These are phyloP conservation scores for Liasis olivaceus DNA, from an alignment of 2,797 vertebrate species.

Conservation along the genomic window DNA sequence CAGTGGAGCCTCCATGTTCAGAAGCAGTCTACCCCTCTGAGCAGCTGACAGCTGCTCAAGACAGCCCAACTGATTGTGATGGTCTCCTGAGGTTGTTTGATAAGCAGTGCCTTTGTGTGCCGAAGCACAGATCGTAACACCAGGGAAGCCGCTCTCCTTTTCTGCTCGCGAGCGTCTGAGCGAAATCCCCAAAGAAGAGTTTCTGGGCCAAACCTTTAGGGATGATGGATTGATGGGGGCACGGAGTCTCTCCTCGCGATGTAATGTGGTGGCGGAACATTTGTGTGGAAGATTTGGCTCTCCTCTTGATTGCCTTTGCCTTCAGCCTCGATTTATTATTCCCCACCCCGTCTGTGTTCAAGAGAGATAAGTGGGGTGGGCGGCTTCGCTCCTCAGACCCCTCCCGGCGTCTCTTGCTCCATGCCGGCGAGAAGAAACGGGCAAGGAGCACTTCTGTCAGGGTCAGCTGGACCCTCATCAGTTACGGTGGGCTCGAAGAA, in stretches of 20 bases:
- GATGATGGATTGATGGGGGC: neutral
- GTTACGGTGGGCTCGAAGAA: constrained; percentile 15
- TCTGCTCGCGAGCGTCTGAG: neutral
- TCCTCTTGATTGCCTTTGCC: constrained; percentile 34
- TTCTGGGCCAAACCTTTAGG: constrained; percentile 31
- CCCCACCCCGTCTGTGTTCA: constrained; percentile 47
- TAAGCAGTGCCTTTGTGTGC: neutral
- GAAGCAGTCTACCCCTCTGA: neutral
- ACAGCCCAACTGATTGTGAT: neutral
- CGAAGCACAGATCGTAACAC: rapidly evolving
- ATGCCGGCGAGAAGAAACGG: neutral
- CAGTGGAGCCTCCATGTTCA: neutral
- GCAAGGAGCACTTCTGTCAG: constrained; percentile 28
- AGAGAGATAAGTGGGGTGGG: constrained; percentile 57
- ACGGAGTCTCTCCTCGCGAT: neutral
- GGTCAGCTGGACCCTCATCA: constrained; percentile 46
- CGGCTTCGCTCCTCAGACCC: neutral
- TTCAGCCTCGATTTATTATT: constrained; percentile 38
- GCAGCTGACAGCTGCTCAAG: neutral
- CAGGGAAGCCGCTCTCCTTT: neutral
- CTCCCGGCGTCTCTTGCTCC: neutral
- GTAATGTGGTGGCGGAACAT: rapidly evolving
- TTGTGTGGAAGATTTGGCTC: constrained; percentile 30
- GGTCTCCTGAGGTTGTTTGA: neutral
- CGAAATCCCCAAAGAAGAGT: constrained; percentile 21